Base-by-base conservation (phyloP, 2,113 vertebrate species). In the Paedocypris sp. region DNA sequence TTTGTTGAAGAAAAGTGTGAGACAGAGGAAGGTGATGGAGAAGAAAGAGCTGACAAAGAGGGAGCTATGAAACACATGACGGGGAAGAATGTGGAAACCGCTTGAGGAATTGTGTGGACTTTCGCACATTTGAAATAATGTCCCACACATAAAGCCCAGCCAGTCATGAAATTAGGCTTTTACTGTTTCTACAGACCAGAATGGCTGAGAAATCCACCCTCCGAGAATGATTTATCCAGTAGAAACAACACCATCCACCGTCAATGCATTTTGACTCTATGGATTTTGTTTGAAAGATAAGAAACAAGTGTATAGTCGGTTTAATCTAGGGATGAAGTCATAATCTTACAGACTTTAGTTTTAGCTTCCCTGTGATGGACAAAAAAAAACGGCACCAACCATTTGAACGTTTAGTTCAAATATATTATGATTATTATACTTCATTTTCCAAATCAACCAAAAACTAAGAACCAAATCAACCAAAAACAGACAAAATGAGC, bases 151-250 rank as follows among this genome's bases (percentile, higher is more conserved):
- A 80, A 84, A 82, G 75, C 79, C 72, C 73, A 80, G 72, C 69
- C 81, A 75, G 76, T 80, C 83, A 82, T 83, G 79, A 85, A 83
- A 85, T 80, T 78, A 80, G 77, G 73, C 77, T 68, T 73, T 82
- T 79, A 80, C 38, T 58, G 80, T 76, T 66, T 68, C 71, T 43
- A 73, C 73, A 62, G 75, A 12, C 23, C 52, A 41, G 35, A 41
- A 56, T 36, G 4, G 15, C 9, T 11, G 13, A 22, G n/a, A 41
- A 39, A 39, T 39, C 35, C 19, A 25, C 52, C 46, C 10, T 19
- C 28, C 9, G 5, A 16, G 26, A 41, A 56, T 22, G 41, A 3
- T 6, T 41, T 18, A 41, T 28, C n/a, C n/a, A 28, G 22, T 6
- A 29, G 2, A 54, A 39, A 54, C 25, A 18, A 54, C 22, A 56